phyloP scores from a whole-genome alignment of 1,140 invertebrate species.

The Zaprionus capensis region DNA sequence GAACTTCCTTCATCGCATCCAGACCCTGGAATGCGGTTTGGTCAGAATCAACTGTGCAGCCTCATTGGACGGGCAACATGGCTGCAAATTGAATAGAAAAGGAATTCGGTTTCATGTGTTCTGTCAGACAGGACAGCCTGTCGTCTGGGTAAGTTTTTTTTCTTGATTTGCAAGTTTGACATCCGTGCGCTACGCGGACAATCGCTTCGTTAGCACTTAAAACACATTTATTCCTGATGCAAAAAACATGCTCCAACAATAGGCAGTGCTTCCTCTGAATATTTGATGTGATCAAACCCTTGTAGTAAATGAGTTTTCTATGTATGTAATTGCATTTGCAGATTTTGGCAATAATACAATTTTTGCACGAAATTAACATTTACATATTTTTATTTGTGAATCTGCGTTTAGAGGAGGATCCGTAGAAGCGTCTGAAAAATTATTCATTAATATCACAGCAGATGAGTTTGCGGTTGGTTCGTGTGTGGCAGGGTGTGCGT shows the following conservation, averaged over 20 bases:
- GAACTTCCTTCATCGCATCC: background rate
- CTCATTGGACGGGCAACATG: background rate
- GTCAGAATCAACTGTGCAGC: background rate
- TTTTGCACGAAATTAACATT: conserved; percentile 65
- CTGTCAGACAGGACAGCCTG: background rate
- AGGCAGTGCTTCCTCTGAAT: conserved; percentile 64
- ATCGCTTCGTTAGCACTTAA: conserved; percentile 69
- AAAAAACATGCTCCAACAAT: conserved; percentile 34
- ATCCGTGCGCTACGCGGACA: conserved; percentile 27
- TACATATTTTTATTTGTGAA: conserved; percentile 52
- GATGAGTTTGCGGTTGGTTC: conserved; percentile 39
- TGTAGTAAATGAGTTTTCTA: conserved; percentile 41
- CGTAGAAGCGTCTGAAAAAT: conserved; percentile 66
- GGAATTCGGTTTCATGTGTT: background rate
- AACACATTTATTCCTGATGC: conserved; percentile 44
- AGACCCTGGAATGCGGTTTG: background rate
- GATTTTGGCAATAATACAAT: conserved; percentile 68
- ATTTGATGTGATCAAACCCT: conserved; percentile 56
- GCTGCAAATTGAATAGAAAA: background rate
- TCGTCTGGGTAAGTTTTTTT: background rate
- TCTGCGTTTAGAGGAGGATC: conserved; percentile 57
- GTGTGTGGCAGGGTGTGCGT: conserved; percentile 5
- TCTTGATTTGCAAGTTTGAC: background rate
- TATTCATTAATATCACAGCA: conserved; percentile 66
- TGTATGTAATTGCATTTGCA: conserved; percentile 58